Percentiles rank a stretch among this genome's conserved stretches.
Evolutionary conservation across 2,113 vertebrate species (phyloP).

Genomic region (Chiloscyllium plagiosum): DNA sequence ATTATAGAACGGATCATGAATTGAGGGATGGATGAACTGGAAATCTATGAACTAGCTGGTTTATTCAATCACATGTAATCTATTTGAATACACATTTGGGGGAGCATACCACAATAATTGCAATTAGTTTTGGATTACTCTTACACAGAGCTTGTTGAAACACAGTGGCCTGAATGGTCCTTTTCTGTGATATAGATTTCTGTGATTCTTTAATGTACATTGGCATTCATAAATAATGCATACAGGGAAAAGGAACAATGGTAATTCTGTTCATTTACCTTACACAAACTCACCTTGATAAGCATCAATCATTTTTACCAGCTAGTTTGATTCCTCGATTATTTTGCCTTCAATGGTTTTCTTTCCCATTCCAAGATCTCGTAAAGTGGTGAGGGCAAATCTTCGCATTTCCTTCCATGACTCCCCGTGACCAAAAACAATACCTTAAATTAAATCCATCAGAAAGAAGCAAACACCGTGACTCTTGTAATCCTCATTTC

Average conservation of each 20-base stretch:
- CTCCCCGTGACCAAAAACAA: conserved; percentile 36
- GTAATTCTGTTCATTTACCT: background rate
- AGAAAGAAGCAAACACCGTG: background rate
- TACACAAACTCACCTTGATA: conserved; percentile 38
- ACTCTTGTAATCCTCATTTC: too few relatives aligned
- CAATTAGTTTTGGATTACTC: too few relatives aligned
- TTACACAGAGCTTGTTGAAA: too few relatives aligned
- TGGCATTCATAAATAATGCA: background rate
- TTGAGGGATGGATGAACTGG: background rate
- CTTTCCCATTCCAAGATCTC: conserved; percentile 55
- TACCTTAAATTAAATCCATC: background rate
- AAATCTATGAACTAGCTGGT: background rate
- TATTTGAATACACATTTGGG: too few relatives aligned
- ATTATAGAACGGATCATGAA: too few relatives aligned
- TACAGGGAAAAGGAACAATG: background rate
- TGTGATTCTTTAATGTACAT: background rate
- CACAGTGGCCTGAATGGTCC: background rate
- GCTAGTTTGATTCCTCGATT: conserved; percentile 46
- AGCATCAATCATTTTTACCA: background rate
- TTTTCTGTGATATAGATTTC: background rate
- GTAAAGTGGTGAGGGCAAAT: conserved; percentile 49
- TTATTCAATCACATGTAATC: background rate
- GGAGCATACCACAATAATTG: too few relatives aligned
- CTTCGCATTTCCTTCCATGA: conserved; percentile 44
- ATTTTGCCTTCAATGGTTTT: conserved; percentile 49